A percentile compares a stretch with the other conserved stretches of the same genome.
Conservation (phyloP, 2,888 invertebrate species). For the Gisinianus flammeolus region DNA sequence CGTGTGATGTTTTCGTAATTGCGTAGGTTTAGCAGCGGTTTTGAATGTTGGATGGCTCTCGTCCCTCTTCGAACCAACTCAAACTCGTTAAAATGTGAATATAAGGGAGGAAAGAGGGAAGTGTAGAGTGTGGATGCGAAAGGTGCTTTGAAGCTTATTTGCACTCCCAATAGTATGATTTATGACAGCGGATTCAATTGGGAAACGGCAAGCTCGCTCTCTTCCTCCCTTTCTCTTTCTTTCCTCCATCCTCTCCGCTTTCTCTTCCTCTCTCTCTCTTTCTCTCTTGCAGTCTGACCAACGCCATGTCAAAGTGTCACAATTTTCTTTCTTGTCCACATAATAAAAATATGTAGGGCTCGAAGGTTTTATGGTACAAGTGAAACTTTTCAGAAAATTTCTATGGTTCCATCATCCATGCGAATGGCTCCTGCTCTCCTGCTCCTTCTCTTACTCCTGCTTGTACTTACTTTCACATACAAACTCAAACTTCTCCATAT, state of each 20-base stretch:
- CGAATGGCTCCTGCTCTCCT: too few species aligned
- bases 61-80: neutral
- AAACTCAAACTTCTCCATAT: too few species aligned
- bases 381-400: too few species aligned
- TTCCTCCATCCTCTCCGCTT: too few species aligned
- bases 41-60: neutral
- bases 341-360: too few species aligned
- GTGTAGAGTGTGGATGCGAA: neutral
- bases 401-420: too few species aligned
- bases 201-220: neutral
- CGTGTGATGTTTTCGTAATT: conserved; percentile 4
- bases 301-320: conserved; percentile 22
- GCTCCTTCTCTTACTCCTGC: too few species aligned
- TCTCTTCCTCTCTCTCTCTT: neutral
- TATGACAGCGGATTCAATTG: conserved; percentile 24
- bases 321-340: neutral
- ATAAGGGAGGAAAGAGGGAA: neutral
- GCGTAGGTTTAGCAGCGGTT: neutral
- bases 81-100: conserved; percentile 18
- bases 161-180: conserved; percentile 2
- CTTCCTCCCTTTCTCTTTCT: too few species aligned
- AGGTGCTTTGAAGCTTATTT: conserved; percentile 20
- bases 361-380: too few species aligned
- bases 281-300: neutral
- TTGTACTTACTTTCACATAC: too few species aligned